phyloP scores from a whole-genome alignment of 2,888 invertebrate species.

The Hypsopygia costalis region DNA sequence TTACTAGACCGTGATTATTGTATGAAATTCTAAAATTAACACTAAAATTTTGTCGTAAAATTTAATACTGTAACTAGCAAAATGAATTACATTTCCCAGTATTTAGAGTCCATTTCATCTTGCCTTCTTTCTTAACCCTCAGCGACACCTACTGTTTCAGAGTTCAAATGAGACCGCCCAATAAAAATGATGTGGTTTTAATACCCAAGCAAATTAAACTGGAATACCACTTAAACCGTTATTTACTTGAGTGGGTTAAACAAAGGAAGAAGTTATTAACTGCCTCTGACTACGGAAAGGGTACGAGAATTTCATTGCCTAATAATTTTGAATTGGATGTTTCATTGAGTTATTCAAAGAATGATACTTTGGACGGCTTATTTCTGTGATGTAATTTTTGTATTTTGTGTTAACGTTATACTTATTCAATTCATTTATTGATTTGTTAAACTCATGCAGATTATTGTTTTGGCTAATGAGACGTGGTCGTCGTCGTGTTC shows the following conservation, averaged over 20 bases:
- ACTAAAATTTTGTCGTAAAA: no score
- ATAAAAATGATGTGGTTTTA: slow-evolving; percentile 31
- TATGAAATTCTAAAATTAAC: no score
- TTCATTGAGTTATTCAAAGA: slow-evolving; percentile 20
- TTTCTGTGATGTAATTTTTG: slow-evolving; percentile 3
- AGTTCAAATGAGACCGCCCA: slow-evolving; percentile 8
- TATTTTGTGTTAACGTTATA: no score
- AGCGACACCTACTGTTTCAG: slow-evolving; percentile 5
- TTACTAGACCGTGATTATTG: no score
- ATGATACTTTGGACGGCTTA: slow-evolving; percentile 17
- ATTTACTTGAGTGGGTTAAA: slow-evolving; percentile 24
- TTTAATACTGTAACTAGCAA: no score
- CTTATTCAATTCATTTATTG: no score
- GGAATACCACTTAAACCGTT: slow-evolving; percentile 32
- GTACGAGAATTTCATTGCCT: slow-evolving; percentile 24
- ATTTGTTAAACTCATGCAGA: no score
- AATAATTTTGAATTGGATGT: slow-evolving; percentile 23
- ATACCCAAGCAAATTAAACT: slow-evolving; percentile 31
- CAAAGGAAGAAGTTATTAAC: slow-evolving; percentile 22
- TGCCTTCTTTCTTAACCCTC: not conserved
- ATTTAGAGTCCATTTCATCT: not conserved
- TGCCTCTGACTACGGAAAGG: slow-evolving; percentile 18
- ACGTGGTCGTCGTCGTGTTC: no score
- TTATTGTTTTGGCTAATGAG: no score
- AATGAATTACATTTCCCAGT: not conserved